Evolutionary conservation across 2,888 invertebrate genomes (phyloP).

Genomic region (Platynereis dumerilii): DNA sequence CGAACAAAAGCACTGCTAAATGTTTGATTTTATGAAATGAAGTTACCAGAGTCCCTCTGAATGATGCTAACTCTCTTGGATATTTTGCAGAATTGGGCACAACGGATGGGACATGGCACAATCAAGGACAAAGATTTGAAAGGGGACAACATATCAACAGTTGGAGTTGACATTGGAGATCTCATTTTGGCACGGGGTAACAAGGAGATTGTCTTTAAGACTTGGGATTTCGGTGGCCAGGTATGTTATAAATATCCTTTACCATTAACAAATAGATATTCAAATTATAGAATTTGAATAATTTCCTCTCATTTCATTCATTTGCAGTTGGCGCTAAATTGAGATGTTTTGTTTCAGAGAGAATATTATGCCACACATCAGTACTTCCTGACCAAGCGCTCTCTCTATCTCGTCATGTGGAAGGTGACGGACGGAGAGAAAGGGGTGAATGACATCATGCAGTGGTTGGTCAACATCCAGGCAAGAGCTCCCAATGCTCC

Average conservation of each 20-base stretch:
- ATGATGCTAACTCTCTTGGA: no score
- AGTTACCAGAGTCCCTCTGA: no score
- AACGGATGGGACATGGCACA: slow-evolving; percentile 35
- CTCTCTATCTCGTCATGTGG: slow-evolving; percentile 95
- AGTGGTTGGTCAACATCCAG: slow-evolving; percentile 93
- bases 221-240: slow-evolving; percentile 99
- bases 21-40: no score
- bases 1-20: no score
- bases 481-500: slow-evolving; percentile 39
- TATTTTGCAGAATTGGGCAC: slow-evolving; percentile 35
- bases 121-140: slow-evolving; percentile 32
- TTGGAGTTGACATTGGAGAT: slow-evolving; percentile 96
- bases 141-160: slow-evolving; percentile 88
- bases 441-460: slow-evolving; percentile 87
- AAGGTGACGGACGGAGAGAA: slow-evolving; percentile 84
- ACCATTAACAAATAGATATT: not conserved
- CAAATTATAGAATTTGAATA: not conserved
- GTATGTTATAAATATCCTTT: slow-evolving; percentile 41
- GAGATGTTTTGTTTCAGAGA: slow-evolving; percentile 61
- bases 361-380: slow-evolving; percentile 99
- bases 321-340: not conserved
- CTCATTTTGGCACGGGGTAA: slow-evolving; percentile 76
- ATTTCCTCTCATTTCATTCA: not conserved
- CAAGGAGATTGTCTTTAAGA: slow-evolving; percentile 68
- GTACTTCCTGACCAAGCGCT: slow-evolving; percentile 94